These are phyloP conservation scores for Sinohyriopsis cumingii DNA, from an alignment of 2,888 invertebrate genomes.

Conservation along the genomic window DNA sequence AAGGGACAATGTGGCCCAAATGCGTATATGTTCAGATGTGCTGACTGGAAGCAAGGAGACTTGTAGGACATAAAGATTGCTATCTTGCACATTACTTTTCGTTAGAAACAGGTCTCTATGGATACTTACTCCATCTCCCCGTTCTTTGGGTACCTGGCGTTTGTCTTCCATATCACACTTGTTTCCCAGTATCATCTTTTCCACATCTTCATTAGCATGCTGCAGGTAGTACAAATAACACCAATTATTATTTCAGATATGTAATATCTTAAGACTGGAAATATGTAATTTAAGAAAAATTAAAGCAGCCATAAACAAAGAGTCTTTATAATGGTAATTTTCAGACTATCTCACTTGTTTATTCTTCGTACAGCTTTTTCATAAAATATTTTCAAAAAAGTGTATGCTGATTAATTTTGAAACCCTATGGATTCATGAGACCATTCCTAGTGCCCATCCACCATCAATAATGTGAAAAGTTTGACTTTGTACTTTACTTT, in stretches of 20 bases:
- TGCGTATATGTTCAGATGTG: too few relatives aligned
- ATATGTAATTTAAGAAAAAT: neutral
- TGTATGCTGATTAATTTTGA: too few relatives aligned
- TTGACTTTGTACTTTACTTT: too few relatives aligned
- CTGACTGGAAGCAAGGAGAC: too few relatives aligned
- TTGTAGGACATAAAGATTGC: too few relatives aligned
- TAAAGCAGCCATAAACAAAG: neutral
- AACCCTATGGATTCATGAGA: too few relatives aligned
- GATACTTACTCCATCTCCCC: slow-evolving; percentile 89
- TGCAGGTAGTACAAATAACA: slow-evolving; percentile 67
- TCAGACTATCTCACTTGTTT: neutral
- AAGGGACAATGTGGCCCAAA: too few relatives aligned
- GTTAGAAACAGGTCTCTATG: neutral
- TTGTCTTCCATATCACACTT: slow-evolving; percentile 99
- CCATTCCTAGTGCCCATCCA: too few relatives aligned
- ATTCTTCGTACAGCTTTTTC: too few relatives aligned
- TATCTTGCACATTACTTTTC: too few relatives aligned
- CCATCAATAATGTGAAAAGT: too few relatives aligned
- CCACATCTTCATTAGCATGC: slow-evolving; percentile 99
- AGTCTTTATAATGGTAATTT: neutral
- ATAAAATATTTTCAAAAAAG: too few relatives aligned
- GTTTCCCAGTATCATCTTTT: slow-evolving; percentile 98
- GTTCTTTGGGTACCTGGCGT: slow-evolving; percentile 91
- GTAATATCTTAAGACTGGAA: neutral
- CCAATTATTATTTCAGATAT: neutral